Conservation (phyloP, 2,113 vertebrate genomes). For the Thalassoma bifasciatum region DNA sequence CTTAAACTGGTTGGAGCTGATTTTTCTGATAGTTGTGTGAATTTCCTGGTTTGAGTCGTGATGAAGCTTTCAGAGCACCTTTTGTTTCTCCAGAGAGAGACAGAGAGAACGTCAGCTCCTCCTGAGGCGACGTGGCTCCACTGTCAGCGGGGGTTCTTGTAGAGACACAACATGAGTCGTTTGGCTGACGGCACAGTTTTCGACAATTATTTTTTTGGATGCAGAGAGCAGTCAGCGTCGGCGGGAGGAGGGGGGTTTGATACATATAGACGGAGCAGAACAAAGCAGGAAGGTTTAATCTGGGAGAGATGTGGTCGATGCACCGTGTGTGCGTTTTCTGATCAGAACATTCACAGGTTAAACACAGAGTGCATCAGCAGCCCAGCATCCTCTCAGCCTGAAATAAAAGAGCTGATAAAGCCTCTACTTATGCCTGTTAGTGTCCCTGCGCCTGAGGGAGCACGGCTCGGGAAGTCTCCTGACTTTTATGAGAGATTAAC, state of each 20-base stretch:
- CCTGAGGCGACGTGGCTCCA: constrained; percentile 8
- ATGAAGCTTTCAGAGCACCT: constrained; percentile 17
- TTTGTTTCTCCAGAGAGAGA: constrained; percentile 30
- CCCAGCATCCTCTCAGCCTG: neutral
- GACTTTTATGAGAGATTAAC: constrained; percentile 50
- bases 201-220: constrained; percentile 25
- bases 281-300: neutral
- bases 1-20: neutral
- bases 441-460: neutral
- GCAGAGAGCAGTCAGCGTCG: constrained; percentile 12
- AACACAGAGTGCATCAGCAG: constrained; percentile 3
- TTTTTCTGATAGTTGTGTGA: neutral
- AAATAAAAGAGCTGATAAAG: constrained; percentile 33
- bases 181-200: constrained; percentile 27
- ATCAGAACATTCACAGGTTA: constrained; percentile 22
- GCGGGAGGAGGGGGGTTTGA: neutral
- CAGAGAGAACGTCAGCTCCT: constrained; percentile 23
- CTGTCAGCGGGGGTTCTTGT: neutral
- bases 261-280: constrained; percentile 9
- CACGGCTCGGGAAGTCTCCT: constrained; percentile 20
- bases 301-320: constrained; percentile 1
- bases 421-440: constrained; percentile 22
- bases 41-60: neutral
- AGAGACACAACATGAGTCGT: constrained; percentile 10
- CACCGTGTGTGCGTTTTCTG: neutral